Evolutionary conservation across 1,140 invertebrate species (phyloP), one percentile per base, ranked within the genome.

Genomic region (Geopemphigus sp.): DNA sequence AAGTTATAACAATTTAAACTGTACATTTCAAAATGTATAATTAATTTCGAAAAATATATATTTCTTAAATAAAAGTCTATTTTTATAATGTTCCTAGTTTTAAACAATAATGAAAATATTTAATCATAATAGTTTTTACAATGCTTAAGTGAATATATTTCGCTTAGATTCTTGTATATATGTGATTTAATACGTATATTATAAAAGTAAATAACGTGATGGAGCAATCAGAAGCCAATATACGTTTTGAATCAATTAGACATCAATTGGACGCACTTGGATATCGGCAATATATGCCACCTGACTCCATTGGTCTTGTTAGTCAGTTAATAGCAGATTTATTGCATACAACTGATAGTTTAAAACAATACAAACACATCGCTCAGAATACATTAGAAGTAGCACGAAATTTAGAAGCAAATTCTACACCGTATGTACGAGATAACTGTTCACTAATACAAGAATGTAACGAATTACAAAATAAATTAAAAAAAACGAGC

Each of bases 341-440:
- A 70, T 85, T 94, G 76, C 89, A 92, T 84, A 94, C 93, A 24
- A 94, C 92, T 39, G 89, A 91, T 74, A 93, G 90, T 84, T 86
- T 94, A 45, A 90, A 92, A 83, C 90, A 93, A 86, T 92, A 92
- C 83, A 94, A 94, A 87, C 89, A 90, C 66, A 84, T 91, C 64
- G 89, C 90, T 10, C 89, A 91, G 85, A 87, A 91, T 83, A 89
- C 89, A 78, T 84, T 88, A 39, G 86, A 89, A 86, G 89, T 90
- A 17, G 74, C 74, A 4, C 32, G 74, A 26, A 78, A 63, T n/a
- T 63, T 78, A 32, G 59, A 50, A 78, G 74, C 57, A 63, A 81
- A 81, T 12, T 61, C 81, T 76, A 90, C 91, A 85, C 91, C 91
- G 3, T 92, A 91, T 82, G 91, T 90, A 85, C 90, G 88, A 86